Percentiles rank a stretch among this genome's conserved stretches.
These are phyloP conservation scores for Ctenopoma multispine DNA, from an alignment of 2,797 vertebrate species.

Conservation along the genomic window DNA sequence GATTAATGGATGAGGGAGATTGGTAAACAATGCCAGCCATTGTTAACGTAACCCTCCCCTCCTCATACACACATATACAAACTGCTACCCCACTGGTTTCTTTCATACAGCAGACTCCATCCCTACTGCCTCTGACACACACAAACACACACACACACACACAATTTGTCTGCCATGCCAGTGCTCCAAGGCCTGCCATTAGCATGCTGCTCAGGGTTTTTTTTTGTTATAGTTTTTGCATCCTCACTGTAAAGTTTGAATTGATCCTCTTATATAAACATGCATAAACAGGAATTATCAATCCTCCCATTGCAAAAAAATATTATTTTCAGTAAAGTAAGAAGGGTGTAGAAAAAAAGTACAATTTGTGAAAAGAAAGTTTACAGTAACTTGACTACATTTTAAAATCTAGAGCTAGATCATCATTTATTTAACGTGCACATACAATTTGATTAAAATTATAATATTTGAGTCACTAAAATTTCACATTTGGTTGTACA, in stretches of 20 bases:
- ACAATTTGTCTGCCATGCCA: slow-evolving; percentile 50
- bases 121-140: slow-evolving; percentile 27
- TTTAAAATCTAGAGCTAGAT: background rate
- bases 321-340: background rate
- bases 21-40: slow-evolving; percentile 82
- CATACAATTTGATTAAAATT: slow-evolving; percentile 5
- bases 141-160: slow-evolving; percentile 30
- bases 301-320: background rate
- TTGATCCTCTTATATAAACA: slow-evolving; percentile 18
- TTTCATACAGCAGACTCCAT: slow-evolving; percentile 67
- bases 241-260: slow-evolving; percentile 27
- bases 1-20: slow-evolving; percentile 83
- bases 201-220: slow-evolving; percentile 46
- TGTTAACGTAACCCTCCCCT: slow-evolving; percentile 68
- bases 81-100: slow-evolving; percentile 54
- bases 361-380: background rate
- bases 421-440: background rate
- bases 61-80: slow-evolving; percentile 30
- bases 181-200: slow-evolving; percentile 52
- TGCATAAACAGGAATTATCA: background rate
- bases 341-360: background rate
- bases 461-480: slow-evolving; percentile 3
- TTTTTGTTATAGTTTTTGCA: slow-evolving; percentile 20
- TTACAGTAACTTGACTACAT: background rate
- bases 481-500: slow-evolving; percentile 11